Base-by-base conservation (phyloP, 1,140 invertebrate genomes). In the Macrostomum lignano region DNA sequence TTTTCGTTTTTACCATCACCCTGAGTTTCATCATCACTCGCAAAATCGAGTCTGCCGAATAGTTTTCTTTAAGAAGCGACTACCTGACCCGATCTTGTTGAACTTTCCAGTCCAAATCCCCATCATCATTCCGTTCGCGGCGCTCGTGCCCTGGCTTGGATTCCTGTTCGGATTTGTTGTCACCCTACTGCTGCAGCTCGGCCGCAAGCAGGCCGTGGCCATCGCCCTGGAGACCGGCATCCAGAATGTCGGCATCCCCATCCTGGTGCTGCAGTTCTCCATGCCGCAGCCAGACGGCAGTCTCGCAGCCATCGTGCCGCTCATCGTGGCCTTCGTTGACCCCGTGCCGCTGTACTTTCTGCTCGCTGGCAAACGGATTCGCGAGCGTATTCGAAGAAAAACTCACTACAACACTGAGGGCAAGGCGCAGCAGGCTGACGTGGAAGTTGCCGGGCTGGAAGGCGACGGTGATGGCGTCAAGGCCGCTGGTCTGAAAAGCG, bases 161-260 rank as follows among this genome's bases (percentile, higher is more conserved):
- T 86, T 79, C 52, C 24, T 67, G 9, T 58, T 69, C 24, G 78
- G 75, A 19, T 70, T 65, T 37, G 14, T 65, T 19, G 31, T 65
- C 1, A 67, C 73, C 0, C 48, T 53, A 21, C 10, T 71, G 2
- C 62, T 66, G 9, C 57, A 63, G 25, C 71, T 74, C 50, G 43
- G 58, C 21, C 45, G 59, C 11, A 73, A 37, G 15, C 38, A 86
- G 46, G 58, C 69, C 5, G 57, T 79, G 1, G 75, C 81, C 2
- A 81, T 91, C 43, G 69, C 73, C 4, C 71, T 88, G 36, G 81
- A 91, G 61, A 81, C 78, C 10, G 81, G 81, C 24, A 70, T 88
- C 33, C 81, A 88, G 57, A 88, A 91, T 57, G 84, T 79, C 0
- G 81, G 79, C 13, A 75, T 86, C 40, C 66, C 76, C 0, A 79